Percentiles rank a stretch among this genome's conserved stretches.
Evolutionary conservation across 2,113 vertebrate genomes (phyloP).

Genomic region (Chaetodon auriga): DNA sequence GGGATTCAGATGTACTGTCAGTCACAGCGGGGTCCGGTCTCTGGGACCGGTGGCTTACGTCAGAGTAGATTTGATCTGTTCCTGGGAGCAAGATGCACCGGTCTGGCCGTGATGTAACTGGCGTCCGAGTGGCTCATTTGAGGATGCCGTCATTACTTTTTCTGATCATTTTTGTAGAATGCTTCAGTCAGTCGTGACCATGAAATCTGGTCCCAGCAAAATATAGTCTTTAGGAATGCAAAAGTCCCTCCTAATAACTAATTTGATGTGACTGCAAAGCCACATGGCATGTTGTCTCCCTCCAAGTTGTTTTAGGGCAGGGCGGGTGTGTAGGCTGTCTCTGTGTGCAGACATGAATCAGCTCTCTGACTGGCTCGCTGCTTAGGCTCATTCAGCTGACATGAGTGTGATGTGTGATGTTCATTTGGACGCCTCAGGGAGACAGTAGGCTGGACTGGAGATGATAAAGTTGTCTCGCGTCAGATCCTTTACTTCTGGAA

Average conservation of each 20-base stretch:
- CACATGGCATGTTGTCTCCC: constrained; percentile 25
- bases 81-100: constrained; percentile 26
- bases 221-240: constrained; percentile 15
- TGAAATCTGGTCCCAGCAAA: constrained; percentile 12
- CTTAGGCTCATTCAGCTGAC: constrained; percentile 18
- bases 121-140: background rate
- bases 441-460: constrained; percentile 20
- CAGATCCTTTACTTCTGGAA: background rate
- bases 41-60: constrained; percentile 6
- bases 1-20: constrained; percentile 40
- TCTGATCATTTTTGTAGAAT: constrained; percentile 14
- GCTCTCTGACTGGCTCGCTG: constrained; percentile 15
- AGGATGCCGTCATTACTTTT: constrained; percentile 10
- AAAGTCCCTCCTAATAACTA: constrained; percentile 25
- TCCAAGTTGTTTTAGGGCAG: constrained; percentile 35
- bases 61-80: constrained; percentile 15
- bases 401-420: constrained; percentile 38
- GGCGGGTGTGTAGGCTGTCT: background rate
- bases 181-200: background rate
- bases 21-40: constrained; percentile 5
- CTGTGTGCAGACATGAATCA: constrained; percentile 48
- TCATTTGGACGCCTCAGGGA: constrained; percentile 17
- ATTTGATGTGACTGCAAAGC: constrained; percentile 36
- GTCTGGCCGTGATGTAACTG: constrained; percentile 12
- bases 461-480: constrained; percentile 30